A percentile compares a stretch with the other conserved stretches of the same genome.
Evolutionary conservation across 2,888 invertebrate genomes (phyloP).

Genomic region (Zonitis immaculata): DNA sequence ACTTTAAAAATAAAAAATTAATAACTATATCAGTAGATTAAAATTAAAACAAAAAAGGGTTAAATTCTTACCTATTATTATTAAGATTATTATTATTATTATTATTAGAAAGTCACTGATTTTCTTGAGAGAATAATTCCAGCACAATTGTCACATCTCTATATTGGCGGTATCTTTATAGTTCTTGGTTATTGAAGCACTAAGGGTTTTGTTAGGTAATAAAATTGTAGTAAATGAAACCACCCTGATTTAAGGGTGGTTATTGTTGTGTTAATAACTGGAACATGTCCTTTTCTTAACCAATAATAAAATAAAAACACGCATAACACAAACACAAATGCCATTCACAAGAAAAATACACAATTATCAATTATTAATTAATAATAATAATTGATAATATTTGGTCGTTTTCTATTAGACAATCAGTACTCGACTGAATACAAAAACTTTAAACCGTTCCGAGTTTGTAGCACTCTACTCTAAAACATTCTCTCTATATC

Average conservation of each 20-base stretch:
- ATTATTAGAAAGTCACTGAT: too few relatives aligned
- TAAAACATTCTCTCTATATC: not conserved
- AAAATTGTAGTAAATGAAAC: not conserved
- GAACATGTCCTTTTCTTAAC: not conserved
- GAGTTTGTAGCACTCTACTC: not conserved
- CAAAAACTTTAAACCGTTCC: not conserved
- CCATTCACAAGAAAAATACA: not conserved
- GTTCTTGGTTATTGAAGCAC: too few relatives aligned
- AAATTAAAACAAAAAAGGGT: not conserved
- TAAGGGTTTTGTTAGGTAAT: not conserved
- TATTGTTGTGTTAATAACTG: not conserved
- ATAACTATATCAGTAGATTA: too few relatives aligned
- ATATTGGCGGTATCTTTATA: not conserved
- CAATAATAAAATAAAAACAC: not conserved
- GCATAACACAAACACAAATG: not conserved
- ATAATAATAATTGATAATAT: not conserved
- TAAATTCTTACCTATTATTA: slow-evolving; percentile 5
- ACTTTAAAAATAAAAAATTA: too few relatives aligned
- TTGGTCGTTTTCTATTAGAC: not conserved
- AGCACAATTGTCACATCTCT: slow-evolving; percentile 17
- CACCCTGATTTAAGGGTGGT: not conserved
- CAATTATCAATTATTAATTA: not conserved
- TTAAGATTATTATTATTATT: not conserved
- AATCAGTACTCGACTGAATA: not conserved
- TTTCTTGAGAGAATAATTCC: too few relatives aligned